A percentile compares a stretch with the other conserved stretches of the same genome.
These are phyloP conservation scores for Xerus inauris DNA, from an alignment of 2,113 vertebrate species.

Conservation along the genomic window DNA sequence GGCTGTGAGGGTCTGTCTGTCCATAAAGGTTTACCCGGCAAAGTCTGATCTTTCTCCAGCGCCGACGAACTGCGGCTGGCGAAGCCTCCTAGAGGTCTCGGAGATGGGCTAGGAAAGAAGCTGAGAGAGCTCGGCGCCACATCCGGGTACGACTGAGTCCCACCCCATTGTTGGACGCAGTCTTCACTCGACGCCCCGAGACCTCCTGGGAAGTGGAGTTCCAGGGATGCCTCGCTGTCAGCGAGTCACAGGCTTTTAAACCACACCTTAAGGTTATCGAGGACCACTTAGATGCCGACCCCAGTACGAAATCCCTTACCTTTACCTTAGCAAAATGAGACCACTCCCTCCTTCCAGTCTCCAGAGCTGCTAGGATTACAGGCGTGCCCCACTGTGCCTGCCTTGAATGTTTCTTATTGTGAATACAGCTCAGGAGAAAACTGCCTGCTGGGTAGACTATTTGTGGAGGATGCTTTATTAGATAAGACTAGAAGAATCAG, in stretches of 20 bases:
- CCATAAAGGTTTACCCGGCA: neutral
- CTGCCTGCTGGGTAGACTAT: neutral
- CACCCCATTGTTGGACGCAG: neutral
- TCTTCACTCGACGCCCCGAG: neutral
- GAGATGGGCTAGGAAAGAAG: too few species aligned
- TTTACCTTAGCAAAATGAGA: neutral
- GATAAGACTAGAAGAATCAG: neutral
- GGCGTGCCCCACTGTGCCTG: too few species aligned
- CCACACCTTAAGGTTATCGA: neutral
- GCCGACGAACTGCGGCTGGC: fast-evolving
- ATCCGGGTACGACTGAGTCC: neutral
- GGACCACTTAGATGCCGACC: neutral
- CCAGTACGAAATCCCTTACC: neutral
- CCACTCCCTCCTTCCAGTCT: neutral
- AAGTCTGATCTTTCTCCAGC: neutral
- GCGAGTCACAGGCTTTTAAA: neutral
- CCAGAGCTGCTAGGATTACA: neutral
- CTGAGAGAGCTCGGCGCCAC: neutral
- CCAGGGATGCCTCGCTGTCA: neutral
- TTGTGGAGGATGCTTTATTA: neutral
- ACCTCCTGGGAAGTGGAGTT: conserved; percentile 64
- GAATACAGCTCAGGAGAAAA: neutral
- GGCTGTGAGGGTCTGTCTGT: too few species aligned
- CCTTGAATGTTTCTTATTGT: neutral
- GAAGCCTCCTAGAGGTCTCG: neutral